Evolutionary conservation across 2,113 vertebrate genomes (phyloP).

Genomic region (Salvelinus namaycush): DNA sequence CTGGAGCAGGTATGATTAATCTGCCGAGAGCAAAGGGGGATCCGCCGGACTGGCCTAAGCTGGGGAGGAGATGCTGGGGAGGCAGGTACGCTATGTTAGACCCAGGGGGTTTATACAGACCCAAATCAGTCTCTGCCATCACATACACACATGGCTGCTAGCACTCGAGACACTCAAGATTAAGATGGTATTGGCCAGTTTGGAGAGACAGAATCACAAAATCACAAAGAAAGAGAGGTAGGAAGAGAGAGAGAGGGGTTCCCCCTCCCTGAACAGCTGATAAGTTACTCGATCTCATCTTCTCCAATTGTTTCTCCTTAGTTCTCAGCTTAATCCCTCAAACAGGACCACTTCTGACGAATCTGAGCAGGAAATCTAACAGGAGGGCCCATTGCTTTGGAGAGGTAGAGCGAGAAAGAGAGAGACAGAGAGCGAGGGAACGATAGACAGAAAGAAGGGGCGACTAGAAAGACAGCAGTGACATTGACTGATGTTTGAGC

Average conservation of each 20-base stretch:
- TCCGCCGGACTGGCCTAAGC: constrained; percentile 65
- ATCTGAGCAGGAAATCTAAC: constrained; percentile 76
- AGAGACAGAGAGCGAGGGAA: not conserved
- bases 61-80: constrained; percentile 25
- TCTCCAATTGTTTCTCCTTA: constrained; percentile 42
- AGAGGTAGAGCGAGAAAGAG: constrained; percentile 27
- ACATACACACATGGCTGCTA: constrained; percentile 6
- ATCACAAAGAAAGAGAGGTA: not conserved
- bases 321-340: constrained; percentile 18
- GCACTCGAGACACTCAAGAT: not conserved
- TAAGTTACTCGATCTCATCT: constrained; percentile 42
- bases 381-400: constrained; percentile 47
- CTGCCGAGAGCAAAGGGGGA: constrained; percentile 65
- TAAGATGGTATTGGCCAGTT: not conserved
- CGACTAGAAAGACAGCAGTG: constrained; percentile 67
- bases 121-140: constrained; percentile 47
- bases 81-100: constrained; percentile 13
- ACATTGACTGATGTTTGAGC: constrained; percentile 94
- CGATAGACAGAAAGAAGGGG: constrained; percentile 8
- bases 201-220: not conserved
- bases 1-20: constrained; percentile 75
- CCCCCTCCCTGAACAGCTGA: constrained; percentile 16
- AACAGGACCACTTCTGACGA: constrained; percentile 59
- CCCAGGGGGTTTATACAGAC: constrained; percentile 61
- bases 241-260: constrained; percentile 3